Evolutionary conservation across 1,140 invertebrate genomes (phyloP).

Genomic region (Vanessa atalanta): DNA sequence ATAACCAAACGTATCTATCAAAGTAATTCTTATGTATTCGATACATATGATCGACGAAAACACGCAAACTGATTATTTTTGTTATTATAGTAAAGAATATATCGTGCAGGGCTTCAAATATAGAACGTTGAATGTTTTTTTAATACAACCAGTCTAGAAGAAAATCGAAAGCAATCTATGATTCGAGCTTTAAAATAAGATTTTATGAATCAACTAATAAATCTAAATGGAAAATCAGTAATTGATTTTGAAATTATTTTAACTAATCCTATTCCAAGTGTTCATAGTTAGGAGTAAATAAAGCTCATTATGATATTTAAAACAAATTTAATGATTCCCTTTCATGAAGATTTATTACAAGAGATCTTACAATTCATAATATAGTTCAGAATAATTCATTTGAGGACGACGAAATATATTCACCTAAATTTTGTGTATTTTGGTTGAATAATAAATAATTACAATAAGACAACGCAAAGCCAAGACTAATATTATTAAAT

Average conservation of each 20-base stretch:
- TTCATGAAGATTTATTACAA: neutral
- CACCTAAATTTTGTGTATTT: neutral
- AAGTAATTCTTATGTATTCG: neutral
- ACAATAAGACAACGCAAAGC: constrained; percentile 15
- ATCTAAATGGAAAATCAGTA: neutral
- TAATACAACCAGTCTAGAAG: too few relatives aligned
- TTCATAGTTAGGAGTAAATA: neutral
- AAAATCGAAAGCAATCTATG: too few relatives aligned
- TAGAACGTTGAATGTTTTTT: neutral
- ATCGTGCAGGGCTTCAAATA: neutral
- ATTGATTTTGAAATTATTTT: constrained; percentile 1
- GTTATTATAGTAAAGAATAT: constrained; percentile 3
- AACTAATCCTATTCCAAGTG: neutral
- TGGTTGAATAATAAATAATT: constrained; percentile 4
- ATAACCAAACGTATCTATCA: too few relatives aligned
- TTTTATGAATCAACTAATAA: neutral
- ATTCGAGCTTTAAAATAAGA: too few relatives aligned
- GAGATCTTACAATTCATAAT: neutral
- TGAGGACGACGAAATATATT: neutral
- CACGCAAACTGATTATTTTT: neutral
- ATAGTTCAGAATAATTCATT: neutral
- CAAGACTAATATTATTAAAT: constrained; percentile 14
- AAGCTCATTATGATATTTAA: neutral
- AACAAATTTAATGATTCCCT: neutral
- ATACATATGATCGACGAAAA: neutral